Base-by-base conservation (phyloP, 2,888 invertebrate genomes). In the Pammene fasciana region DNA sequence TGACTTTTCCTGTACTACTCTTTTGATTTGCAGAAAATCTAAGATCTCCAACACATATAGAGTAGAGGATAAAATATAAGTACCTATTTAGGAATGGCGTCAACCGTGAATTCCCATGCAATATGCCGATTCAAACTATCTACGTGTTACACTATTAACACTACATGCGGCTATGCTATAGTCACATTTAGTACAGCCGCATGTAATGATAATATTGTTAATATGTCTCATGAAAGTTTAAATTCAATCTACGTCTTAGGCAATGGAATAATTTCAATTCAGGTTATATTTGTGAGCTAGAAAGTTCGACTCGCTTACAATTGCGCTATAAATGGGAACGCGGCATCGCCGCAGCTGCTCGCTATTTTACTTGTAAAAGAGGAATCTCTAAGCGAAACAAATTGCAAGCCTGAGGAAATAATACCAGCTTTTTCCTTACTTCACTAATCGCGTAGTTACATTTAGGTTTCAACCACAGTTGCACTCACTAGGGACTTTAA, bases 281-380 rank as follows among this genome's bases (percentile, higher is more conserved):
- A 13, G 5, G 6, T 26, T 18, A 50, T 13, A 26, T 18, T 50
- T 11, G 26, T 50, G 1, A 8, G 6, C 13, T 11, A 10, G 5
- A 10, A n/a, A 50, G 10, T 11, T 11, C 13, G 43, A 50, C 9
- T 36, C 13, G n/a, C 10, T 10, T 8, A 0, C 5, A 50, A 2
- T 16, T 16, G 4, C 18, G 11, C 18, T 14, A 13, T 7, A 18
- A 50, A 26, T 6, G 54, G 34, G 34, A 54, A 54, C 54, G n/a
- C 8, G n/a, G 13, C 10, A 8, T n/a, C 34, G 74, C 71, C 71
- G 73, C 71, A 76, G 74, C 76, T 80, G 81, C 76, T 79, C 76
- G 73, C 74, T 54, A 46, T 71, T 60, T 62, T 52, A 65, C 65
- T 71, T 57, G 60, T 61, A 71, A 62, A 67, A 55, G 61, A 70